Conservation (phyloP, 2,888 invertebrate species). For the Lymantria dispar region DNA sequence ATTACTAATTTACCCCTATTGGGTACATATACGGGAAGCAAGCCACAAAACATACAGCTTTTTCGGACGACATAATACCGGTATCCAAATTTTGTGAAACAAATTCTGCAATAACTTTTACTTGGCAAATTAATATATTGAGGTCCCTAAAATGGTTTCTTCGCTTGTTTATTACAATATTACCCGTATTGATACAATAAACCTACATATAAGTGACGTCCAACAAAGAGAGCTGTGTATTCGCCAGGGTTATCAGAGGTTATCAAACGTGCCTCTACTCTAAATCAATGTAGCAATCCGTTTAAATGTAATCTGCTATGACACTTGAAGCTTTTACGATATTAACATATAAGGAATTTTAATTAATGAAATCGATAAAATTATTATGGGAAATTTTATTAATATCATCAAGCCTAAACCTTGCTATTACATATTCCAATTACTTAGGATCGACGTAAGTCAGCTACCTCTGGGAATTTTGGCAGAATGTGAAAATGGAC, state of each 20-base stretch:
- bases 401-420: no score
- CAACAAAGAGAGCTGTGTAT: slow-evolving; percentile 26
- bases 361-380: no score
- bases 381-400: no score
- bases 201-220: slow-evolving; percentile 4
- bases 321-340: slow-evolving; percentile 21
- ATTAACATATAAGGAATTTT: slow-evolving; percentile 1
- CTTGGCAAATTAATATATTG: not conserved
- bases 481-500: no score
- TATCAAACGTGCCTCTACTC: slow-evolving; percentile 26
- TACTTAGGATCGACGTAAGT: no score
- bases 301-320: slow-evolving; percentile 21
- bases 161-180: slow-evolving; percentile 1
- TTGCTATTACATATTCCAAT: no score
- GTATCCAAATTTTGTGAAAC: no score
- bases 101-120: not conserved
- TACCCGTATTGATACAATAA: slow-evolving; percentile 5
- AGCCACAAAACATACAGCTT: no score
- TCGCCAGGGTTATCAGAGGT: slow-evolving; percentile 30
- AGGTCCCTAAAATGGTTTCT: not conserved
- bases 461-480: no score
- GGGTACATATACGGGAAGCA: no score
- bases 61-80: no score
- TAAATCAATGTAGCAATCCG: slow-evolving; percentile 31
- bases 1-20: no score